Evolutionary conservation across 1,140 invertebrate genomes (phyloP), one percentile per base, ranked within the genome.

Genomic region (Linepithema humile): DNA sequence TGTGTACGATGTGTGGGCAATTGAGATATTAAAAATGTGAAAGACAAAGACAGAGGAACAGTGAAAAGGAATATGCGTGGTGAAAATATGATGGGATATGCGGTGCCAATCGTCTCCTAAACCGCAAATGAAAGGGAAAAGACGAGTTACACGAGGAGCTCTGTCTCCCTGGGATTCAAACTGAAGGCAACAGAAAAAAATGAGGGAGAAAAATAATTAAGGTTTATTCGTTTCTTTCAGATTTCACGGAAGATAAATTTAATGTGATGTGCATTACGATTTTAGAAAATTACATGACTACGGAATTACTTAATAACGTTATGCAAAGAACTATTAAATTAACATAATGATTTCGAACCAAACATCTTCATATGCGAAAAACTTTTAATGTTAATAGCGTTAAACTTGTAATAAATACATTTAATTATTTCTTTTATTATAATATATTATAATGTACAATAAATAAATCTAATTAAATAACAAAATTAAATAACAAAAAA

Each of bases 101-200:
- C 48, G 60, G 32, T 32, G 15, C 12, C 35, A 17, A 62, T 40
- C 32, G 45, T 82, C 32, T 82, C 20, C 64, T 80, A 70, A 84
- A 62, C 12, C 45, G 20, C 12, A 20, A 38, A 74, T 65, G 43
- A 84, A 82, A 82, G 64, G 35, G 57, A 84, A 82, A 84, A 48
- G 55, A 82, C 59, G 40, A 48, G 26, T 74, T 20, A 50, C n/a
- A 60, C 15, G 32, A 60, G 40, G 6, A 23, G 29, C 53, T 73
- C 29, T 5, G 50, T 70, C 53, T 59, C 29, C 15, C 60, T 35
- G 26, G 3, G 29, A 60, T 48, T 65, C n/a, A 20, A 6, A 77
- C 20, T 23, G 40, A 64, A 29, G 35, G 20, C 7, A 65, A 15
- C 3, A 20, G 32, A 6, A 48, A 23, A 38, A 40, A 15, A 20